Evolutionary conservation across 2,888 invertebrate species (phyloP).

Genomic region (Cinara cedri): DNA sequence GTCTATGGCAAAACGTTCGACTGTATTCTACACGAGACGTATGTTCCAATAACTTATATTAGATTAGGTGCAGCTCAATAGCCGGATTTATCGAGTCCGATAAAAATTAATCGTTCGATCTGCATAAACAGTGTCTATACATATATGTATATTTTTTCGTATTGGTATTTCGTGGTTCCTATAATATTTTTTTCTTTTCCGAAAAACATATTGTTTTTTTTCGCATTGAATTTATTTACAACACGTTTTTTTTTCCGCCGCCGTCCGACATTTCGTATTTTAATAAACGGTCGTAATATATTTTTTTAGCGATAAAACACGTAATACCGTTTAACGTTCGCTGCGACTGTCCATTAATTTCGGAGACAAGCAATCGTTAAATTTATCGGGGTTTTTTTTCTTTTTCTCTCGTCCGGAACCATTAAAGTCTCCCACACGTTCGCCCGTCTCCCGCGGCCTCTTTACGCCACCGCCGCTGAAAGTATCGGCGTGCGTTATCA

Average conservation of each 20-base stretch:
- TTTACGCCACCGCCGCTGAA: not conserved
- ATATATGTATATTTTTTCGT: no score
- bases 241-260: conserved; percentile 14
- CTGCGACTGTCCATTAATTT: conserved; percentile 39
- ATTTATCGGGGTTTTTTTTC: no score
- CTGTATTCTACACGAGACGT: no score
- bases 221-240: conserved; percentile 5
- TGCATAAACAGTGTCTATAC: not conserved
- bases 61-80: no score
- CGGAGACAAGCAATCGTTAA: conserved; percentile 35
- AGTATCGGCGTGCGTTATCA: conserved; percentile 15
- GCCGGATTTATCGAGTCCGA: no score
- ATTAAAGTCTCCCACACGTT: conserved; percentile 15
- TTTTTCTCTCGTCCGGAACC: conserved; percentile 34
- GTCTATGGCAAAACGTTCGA: no score
- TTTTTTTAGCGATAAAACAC: conserved; percentile 34
- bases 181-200: not conserved
- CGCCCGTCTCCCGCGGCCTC: not conserved
- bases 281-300: conserved; percentile 11
- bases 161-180: no score
- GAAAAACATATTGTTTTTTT: not conserved
- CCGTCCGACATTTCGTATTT: conserved; percentile 21
- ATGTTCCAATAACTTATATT: no score
- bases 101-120: no score
- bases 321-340: conserved; percentile 28